A percentile compares a stretch with the other conserved stretches of the same genome.
Evolutionary conservation across 2,797 vertebrate genomes (phyloP).

Genomic region (Tadarida brasiliensis): DNA sequence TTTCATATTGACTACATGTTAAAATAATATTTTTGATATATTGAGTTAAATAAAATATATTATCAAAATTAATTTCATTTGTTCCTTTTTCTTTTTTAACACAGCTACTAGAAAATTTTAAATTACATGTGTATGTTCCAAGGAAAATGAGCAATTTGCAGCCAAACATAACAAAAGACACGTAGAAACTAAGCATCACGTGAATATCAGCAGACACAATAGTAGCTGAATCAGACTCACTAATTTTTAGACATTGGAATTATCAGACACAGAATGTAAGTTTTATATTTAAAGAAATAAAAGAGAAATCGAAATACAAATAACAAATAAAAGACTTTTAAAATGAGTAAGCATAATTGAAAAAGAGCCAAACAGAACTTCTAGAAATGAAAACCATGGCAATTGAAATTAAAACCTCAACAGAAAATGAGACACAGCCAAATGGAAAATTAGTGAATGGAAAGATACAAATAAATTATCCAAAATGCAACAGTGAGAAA

Average conservation of each 20-base stretch:
- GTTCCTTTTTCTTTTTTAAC: conserved; percentile 36
- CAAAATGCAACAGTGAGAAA: conserved; percentile 1
- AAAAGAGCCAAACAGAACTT: neutral
- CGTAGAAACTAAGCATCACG: neutral
- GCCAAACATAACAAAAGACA: neutral
- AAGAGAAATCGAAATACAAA: neutral
- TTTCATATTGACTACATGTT: neutral
- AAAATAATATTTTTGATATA: conserved; percentile 9
- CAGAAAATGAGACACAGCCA: neutral
- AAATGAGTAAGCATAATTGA: neutral
- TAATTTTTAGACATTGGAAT: conserved; percentile 32
- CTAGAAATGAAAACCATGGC: conserved; percentile 20
- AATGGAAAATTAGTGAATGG: conserved; percentile 53
- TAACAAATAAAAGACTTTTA: neutral
- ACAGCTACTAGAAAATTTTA: neutral
- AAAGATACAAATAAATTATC: conserved; percentile 25
- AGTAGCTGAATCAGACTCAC: conserved; percentile 3
- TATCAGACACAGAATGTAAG: neutral
- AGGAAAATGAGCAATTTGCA: conserved; percentile 7
- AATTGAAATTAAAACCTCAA: conserved; percentile 38
- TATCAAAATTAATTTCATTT: conserved; percentile 49
- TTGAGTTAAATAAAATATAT: neutral
- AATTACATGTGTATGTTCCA: neutral
- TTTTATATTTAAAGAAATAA: conserved; percentile 5
- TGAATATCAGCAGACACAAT: neutral